Evolutionary conservation across 2,113 vertebrate genomes (phyloP).

Genomic region (Nothocercus julius): DNA sequence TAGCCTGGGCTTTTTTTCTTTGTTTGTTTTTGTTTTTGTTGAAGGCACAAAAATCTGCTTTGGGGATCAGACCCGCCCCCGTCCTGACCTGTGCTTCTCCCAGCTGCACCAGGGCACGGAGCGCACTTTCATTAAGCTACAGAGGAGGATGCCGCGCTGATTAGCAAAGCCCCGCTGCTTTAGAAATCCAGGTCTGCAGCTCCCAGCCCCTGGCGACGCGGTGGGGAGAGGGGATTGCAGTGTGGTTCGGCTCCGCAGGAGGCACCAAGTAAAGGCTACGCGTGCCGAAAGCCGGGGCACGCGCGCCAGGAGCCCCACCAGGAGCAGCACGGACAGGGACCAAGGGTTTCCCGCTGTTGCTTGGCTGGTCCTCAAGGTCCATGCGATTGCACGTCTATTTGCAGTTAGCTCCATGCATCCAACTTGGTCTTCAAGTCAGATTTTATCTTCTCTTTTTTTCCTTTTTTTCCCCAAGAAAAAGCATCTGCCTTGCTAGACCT

Average conservation of each 20-base stretch:
- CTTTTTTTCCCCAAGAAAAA: neutral
- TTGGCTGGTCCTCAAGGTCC: neutral
- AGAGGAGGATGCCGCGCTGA: slow-evolving; percentile 15
- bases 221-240: slow-evolving; percentile 40
- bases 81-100: neutral
- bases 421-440: fast-evolving
- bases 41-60: neutral
- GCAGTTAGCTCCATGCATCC: neutral
- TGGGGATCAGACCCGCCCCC: neutral
- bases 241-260: slow-evolving; percentile 32
- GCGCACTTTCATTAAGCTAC: slow-evolving; percentile 2
- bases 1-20: neutral
- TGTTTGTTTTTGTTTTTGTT: neutral
- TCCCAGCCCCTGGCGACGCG: slow-evolving; percentile 23
- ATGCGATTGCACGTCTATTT: neutral
- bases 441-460: neutral
- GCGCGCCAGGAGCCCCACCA: fast-evolving
- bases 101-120: neutral
- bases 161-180: slow-evolving; percentile 16
- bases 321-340: neutral
- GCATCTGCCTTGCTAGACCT: neutral
- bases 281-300: neutral
- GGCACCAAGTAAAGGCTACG: neutral
- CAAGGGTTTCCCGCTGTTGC: neutral
- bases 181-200: slow-evolving; percentile 33